Base-by-base conservation (phyloP, 2,113 vertebrate genomes). In the Atractosteus spatula region DNA sequence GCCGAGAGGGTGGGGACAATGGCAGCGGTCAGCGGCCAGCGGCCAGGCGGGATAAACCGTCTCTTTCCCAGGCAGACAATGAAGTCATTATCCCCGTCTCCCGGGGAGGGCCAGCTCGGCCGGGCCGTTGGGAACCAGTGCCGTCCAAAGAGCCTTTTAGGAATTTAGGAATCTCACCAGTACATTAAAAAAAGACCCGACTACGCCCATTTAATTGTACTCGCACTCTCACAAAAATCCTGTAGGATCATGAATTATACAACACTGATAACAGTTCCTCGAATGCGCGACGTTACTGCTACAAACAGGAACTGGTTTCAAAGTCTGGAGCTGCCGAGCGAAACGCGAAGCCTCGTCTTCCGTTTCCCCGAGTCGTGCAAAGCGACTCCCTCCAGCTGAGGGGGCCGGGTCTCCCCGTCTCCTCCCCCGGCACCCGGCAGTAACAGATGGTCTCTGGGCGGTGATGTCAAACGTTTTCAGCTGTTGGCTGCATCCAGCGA, bases 401-500 rank as follows among this genome's bases (percentile, higher is more conserved):
- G 62, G 62, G 29, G 17, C 17, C 17, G 13, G 13, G 62, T 17
- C 62, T 64, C 62, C 41, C 55, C 45, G 10, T 47, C 55, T 47
- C 54, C 66, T 16, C 7, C 45, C 47, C 51, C 47, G 47, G 44
- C 54, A 62, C 64, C 72, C 65, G 72, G 59, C 68, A 64, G 42
- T 47, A 69, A 72, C 70, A 72, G 70, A 75, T 78, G 70, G 77
- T 69, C 66, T 72, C 59, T 69, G 68, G 66, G 66, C 61, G 64
- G 66, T 72, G 73, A 69, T 74, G 56, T 76, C 54, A 73, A 70
- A 69, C 55, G 17, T 62, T 70, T 77, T 77, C 67, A 70, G 68
- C 74, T 70, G 62, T 56, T 69, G 45, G 66, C 45, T 62, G 67
- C 54, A 45, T 45, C 51, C 44, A 56, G 55, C 44, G 56, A 66